Conservation (phyloP, 2,113 vertebrate genomes). For the Thymallus thymallus region DNA sequence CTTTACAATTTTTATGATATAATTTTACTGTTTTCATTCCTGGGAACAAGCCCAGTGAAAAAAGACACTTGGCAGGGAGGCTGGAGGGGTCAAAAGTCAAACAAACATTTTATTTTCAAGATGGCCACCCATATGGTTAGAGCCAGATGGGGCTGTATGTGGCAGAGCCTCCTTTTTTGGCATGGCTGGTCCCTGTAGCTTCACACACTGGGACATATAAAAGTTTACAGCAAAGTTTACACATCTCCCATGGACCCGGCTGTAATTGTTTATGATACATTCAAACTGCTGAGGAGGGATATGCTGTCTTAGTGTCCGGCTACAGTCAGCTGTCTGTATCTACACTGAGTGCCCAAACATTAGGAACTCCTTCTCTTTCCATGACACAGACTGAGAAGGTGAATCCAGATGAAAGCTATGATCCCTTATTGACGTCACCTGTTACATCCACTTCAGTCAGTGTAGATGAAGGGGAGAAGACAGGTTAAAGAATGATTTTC, state of each 20-base stretch:
- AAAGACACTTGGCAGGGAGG: constrained; percentile 69
- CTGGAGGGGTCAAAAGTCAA: constrained; percentile 73
- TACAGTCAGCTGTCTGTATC: background rate
- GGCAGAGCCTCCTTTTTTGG: background rate
- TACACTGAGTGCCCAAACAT: background rate
- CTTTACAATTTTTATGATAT: constrained; percentile 62
- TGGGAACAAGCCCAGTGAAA: constrained; percentile 62
- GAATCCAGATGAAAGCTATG: too few species aligned
- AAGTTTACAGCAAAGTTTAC: constrained; percentile 26
- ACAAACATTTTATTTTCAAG: constrained; percentile 82
- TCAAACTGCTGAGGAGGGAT: background rate
- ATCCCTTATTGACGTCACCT: too few species aligned
- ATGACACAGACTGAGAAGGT: too few species aligned
- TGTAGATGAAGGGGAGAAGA: too few species aligned
- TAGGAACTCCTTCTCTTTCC: background rate
- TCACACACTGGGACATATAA: constrained; percentile 17
- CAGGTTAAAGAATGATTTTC: too few species aligned
- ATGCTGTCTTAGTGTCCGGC: background rate
- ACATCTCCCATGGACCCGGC: constrained; percentile 19
- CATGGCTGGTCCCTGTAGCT: constrained; percentile 3
- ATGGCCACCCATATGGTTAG: constrained; percentile 75
- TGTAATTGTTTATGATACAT: constrained; percentile 10
- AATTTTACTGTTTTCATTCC: constrained; percentile 76
- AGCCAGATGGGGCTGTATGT: constrained; percentile 65
- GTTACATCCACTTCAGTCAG: too few species aligned